A percentile compares a stretch with the other conserved stretches of the same genome.
Evolutionary conservation across 2,113 vertebrate species (phyloP).

Genomic region (Nycticebus coucang): DNA sequence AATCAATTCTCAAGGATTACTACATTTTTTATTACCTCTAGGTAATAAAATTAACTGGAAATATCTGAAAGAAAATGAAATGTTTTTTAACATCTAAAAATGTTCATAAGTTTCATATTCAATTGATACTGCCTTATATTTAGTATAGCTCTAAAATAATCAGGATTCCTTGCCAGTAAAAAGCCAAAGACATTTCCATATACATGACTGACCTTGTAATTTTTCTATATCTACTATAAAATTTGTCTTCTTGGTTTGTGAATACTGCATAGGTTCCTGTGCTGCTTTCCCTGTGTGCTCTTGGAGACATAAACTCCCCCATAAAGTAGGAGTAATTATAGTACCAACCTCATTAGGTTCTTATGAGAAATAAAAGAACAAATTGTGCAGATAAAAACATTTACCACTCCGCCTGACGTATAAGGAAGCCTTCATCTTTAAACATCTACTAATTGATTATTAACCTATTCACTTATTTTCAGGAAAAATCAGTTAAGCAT

Average conservation of each 20-base stretch:
- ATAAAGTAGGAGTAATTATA: not conserved
- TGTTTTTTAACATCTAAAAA: not conserved
- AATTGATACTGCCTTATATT: not conserved
- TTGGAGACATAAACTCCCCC: not conserved
- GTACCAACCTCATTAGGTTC: not conserved
- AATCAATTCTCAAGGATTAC: not conserved
- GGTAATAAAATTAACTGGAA: not conserved
- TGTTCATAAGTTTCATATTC: not conserved
- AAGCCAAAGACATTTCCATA: not conserved
- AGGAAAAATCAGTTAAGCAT: not conserved
- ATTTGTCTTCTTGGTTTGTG: not conserved
- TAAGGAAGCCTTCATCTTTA: not conserved
- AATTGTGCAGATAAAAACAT: not conserved
- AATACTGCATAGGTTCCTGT: not conserved
- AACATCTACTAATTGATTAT: slow-evolving; percentile 2
- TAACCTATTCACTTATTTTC: not conserved
- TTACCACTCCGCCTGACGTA: not conserved
- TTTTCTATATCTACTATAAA: not conserved
- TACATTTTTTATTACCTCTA: not conserved
- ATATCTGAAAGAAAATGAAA: slow-evolving; percentile 1
- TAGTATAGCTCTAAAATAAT: slow-evolving; percentile 32
- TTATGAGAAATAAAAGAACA: not conserved
- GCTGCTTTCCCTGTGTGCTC: not conserved
- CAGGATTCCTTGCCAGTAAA: not conserved
- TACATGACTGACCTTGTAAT: not conserved